A percentile compares a stretch with the other conserved stretches of the same genome.
phyloP scores from a whole-genome alignment of 2,888 invertebrate species.

The Chrysopilus asiliformis region DNA sequence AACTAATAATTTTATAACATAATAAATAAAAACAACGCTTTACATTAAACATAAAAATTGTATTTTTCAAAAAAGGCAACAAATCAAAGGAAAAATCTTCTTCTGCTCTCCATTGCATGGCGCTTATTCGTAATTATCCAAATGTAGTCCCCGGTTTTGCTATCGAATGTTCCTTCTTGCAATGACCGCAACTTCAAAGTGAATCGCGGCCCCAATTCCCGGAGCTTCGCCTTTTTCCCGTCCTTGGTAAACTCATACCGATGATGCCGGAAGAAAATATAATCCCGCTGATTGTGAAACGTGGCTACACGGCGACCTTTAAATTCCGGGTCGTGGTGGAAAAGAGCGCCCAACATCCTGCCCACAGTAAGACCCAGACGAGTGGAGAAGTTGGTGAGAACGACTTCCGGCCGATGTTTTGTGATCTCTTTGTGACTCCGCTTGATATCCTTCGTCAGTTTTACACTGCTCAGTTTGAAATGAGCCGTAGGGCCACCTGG shows the following conservation, averaged over 20 bases:
- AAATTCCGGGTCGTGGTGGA: slow-evolving; percentile 94
- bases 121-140: slow-evolving; percentile 87
- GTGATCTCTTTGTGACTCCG: slow-evolving; percentile 69
- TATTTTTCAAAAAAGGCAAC: no score
- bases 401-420: slow-evolving; percentile 83
- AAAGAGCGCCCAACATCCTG: slow-evolving; percentile 84
- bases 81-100: slow-evolving; percentile 91
- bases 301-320: slow-evolving; percentile 85
- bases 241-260: slow-evolving; percentile 85
- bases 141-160: slow-evolving; percentile 91
- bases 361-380: slow-evolving; percentile 81
- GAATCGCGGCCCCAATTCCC: slow-evolving; percentile 95
- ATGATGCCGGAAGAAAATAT: slow-evolving; percentile 96
- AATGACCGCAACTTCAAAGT: slow-evolving; percentile 83
- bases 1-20: not conserved
- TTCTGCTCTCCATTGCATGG: slow-evolving; percentile 86
- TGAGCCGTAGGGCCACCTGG: slow-evolving; percentile 96
- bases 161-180: slow-evolving; percentile 95
- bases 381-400: slow-evolving; percentile 92
- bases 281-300: slow-evolving; percentile 98
- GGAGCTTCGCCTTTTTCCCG: slow-evolving; percentile 56
- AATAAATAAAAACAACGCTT: not conserved
- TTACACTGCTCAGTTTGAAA: slow-evolving; percentile 86
- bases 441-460: slow-evolving; percentile 73
- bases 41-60: no score